These are phyloP conservation scores for Pantala flavescens DNA, from an alignment of 1,140 invertebrate species.

Conservation along the genomic window DNA sequence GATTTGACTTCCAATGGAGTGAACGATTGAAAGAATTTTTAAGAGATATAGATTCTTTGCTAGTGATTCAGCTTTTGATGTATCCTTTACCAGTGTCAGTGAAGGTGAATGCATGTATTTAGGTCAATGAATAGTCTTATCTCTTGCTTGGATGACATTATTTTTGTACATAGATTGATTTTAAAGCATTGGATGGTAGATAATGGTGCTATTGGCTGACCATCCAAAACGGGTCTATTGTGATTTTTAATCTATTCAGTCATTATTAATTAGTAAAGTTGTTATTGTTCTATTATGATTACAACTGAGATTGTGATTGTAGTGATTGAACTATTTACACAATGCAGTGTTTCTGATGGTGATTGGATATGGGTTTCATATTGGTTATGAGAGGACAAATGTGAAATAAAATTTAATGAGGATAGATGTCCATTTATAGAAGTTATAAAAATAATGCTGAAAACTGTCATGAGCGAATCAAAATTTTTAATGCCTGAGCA, in stretches of 20 bases:
- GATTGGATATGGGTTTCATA: neutral
- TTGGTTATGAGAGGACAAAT: neutral
- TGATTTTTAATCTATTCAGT: constrained; percentile 1
- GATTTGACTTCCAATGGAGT: neutral
- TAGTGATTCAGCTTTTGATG: neutral
- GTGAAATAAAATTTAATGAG: neutral
- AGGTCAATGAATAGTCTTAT: too few relatives aligned
- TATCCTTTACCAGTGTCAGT: neutral
- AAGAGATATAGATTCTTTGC: neutral
- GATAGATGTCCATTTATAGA: neutral
- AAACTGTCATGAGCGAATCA: too few relatives aligned
- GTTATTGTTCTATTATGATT: neutral
- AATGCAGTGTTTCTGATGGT: neutral
- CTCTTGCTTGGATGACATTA: neutral
- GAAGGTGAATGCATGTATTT: neutral
- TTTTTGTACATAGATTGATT: neutral
- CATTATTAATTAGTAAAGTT: neutral
- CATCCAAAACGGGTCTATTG: neutral
- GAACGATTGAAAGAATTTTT: neutral
- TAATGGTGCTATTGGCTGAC: neutral
- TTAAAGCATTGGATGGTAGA: neutral
- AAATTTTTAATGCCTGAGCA: too few relatives aligned
- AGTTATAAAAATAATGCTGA: too few relatives aligned
- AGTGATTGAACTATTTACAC: neutral
- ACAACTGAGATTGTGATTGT: neutral